These are phyloP conservation scores for Orestias chungarensis DNA, from an alignment of 2,797 vertebrate genomes.

Conservation along the genomic window DNA sequence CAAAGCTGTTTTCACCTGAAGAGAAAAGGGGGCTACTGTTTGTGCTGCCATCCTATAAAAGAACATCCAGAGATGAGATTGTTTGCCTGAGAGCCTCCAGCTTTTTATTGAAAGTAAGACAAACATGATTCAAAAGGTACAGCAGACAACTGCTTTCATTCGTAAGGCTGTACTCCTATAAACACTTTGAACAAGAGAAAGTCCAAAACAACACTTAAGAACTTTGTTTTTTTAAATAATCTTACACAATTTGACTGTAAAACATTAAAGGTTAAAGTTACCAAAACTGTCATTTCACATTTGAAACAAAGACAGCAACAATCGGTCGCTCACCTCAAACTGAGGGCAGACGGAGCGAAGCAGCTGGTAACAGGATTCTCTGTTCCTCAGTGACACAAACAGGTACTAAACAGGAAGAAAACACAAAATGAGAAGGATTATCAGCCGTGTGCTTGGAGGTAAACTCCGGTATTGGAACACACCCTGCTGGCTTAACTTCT, in stretches of 20 bases:
- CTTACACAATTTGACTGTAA: not conserved
- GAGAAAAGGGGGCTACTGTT: slow-evolving; percentile 76
- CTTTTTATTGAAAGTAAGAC: not conserved
- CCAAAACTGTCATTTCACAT: not conserved
- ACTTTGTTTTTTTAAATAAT: not conserved
- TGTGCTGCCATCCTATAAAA: slow-evolving; percentile 73
- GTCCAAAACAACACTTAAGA: not conserved
- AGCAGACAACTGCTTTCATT: not conserved
- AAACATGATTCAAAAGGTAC: not conserved
- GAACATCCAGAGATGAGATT: not conserved
- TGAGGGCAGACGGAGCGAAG: slow-evolving; percentile 82
- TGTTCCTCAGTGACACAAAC: slow-evolving; percentile 84
- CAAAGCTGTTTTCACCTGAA: slow-evolving; percentile 69
- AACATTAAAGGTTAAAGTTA: not conserved
- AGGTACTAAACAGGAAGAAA: slow-evolving; percentile 74
- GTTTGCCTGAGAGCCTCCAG: too few species aligned
- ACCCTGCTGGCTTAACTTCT: not conserved
- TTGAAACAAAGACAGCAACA: too few species aligned
- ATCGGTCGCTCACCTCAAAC: slow-evolving; percentile 77
- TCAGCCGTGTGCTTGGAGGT: slow-evolving; percentile 10
- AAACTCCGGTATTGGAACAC: slow-evolving; percentile 11
- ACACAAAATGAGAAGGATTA: slow-evolving; percentile 2
- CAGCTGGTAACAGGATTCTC: slow-evolving; percentile 85
- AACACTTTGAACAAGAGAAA: not conserved
- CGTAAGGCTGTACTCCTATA: not conserved